Conservation (phyloP, 2,888 invertebrate species). For the Blastobasis lacticolella region DNA sequence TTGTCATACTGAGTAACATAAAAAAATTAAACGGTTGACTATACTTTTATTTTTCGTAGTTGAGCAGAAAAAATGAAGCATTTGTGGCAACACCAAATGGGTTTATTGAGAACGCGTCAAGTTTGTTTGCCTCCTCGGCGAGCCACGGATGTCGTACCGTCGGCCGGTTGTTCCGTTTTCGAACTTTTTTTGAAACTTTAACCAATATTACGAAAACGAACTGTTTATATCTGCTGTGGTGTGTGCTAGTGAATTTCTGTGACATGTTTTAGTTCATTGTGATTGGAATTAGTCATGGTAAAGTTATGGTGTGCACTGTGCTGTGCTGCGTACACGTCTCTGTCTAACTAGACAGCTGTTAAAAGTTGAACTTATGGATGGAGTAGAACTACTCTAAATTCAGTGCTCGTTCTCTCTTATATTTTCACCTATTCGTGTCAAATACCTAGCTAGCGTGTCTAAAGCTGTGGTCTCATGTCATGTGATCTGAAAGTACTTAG, state of each 20-base stretch:
- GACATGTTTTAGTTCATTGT: slow-evolving; percentile 24
- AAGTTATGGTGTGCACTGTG: background rate
- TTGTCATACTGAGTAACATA: no score
- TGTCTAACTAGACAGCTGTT: slow-evolving; percentile 23
- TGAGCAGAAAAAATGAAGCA: background rate
- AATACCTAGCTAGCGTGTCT: slow-evolving; percentile 13
- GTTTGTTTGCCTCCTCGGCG: slow-evolving; percentile 57
- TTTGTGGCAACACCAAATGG: background rate
- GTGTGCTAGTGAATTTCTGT: slow-evolving; percentile 31
- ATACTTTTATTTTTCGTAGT: no score
- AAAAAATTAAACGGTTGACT: no score
- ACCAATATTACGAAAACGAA: slow-evolving; percentile 28
- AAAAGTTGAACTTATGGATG: slow-evolving; percentile 40
- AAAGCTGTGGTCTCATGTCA: background rate
- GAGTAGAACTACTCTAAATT: background rate
- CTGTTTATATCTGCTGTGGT: slow-evolving; percentile 39
- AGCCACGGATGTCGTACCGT: slow-evolving; percentile 50
- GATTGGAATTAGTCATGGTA: slow-evolving; percentile 30
- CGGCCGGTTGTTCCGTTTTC: slow-evolving; percentile 30
- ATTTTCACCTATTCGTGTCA: slow-evolving; percentile 29
- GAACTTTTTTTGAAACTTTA: slow-evolving; percentile 36
- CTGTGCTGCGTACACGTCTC: slow-evolving; percentile 1
- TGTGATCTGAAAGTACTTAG: slow-evolving; percentile 5
- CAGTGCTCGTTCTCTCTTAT: slow-evolving; percentile 29
- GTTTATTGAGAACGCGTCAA: slow-evolving; percentile 20